Evolutionary conservation across 2,797 vertebrate genomes (phyloP).

Genomic region (Strix occidentalis): DNA sequence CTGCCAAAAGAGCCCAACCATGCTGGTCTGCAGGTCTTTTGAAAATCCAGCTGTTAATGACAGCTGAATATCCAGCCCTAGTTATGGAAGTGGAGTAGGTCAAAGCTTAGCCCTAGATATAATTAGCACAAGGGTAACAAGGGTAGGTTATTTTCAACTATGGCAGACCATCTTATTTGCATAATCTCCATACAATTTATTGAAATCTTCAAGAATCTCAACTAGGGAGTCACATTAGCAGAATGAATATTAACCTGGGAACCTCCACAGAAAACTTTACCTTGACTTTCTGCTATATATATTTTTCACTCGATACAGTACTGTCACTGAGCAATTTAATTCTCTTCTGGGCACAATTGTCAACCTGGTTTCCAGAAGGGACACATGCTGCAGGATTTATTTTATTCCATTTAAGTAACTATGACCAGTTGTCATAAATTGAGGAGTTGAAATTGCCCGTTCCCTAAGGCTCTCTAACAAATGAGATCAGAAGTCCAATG

Average conservation of each 20-base stretch:
- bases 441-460: constrained; percentile 30
- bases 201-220: not conserved
- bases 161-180: not conserved
- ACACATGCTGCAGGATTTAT: constrained; percentile 15
- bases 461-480: constrained; percentile 45
- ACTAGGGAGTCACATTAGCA: not conserved
- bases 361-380: constrained; percentile 40
- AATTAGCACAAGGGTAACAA: constrained; percentile 7
- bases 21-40: not conserved
- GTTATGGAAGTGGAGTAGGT: constrained; percentile 23
- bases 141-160: constrained; percentile 1
- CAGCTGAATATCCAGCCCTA: not conserved
- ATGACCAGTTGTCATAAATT: constrained; percentile 58
- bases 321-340: not conserved
- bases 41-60: not conserved
- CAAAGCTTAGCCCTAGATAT: not conserved
- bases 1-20: not conserved
- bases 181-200: not conserved
- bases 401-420: constrained; percentile 39
- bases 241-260: constrained; percentile 16
- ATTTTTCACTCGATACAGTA: not conserved
- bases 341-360: constrained; percentile 22
- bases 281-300: not conserved
- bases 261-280: not conserved
- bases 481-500: constrained; percentile 61